Evolutionary conservation across 37 sponge, comb jelly and placozoan genomes (phyloP), one percentile per base, ranked within the genome.

Genomic region (Spongia lamella): DNA sequence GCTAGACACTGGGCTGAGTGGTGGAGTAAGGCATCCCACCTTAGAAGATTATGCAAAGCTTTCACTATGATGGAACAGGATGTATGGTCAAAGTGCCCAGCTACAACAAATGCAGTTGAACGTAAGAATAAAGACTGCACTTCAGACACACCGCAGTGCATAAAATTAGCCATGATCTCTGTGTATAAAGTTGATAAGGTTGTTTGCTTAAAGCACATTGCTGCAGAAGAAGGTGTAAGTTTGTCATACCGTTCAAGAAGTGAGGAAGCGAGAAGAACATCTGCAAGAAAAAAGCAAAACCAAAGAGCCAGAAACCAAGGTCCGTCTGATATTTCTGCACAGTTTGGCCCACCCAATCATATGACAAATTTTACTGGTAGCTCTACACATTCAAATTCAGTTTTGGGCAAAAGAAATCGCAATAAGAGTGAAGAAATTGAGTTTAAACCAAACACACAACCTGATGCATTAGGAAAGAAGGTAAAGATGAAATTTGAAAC

Each of bases 101-200:
- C 61, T n/a, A 59, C 60, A 7, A 73, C 75, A 32, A 73, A 73
- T 73, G 75, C 75, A 24, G 75, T 73, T 4, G 75, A 73, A 29
- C 38, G 75, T 22, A 58, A 29, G 25, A 73, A 73, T 29, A 56
- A 58, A 29, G 75, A 73, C 25, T 73, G 75, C 57, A 58, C 58
- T 21, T 3, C 49, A 61, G 61, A 73, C 39, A 59, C 3, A 38
- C 75, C 75, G 22, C 26, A 37, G 11, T 13, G 13, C 40, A 16
- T 73, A 36, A 73, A 73, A 38, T 35, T 59, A 30, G 75, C 61
- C 14, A 59, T 58, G 61, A 73, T 73, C 3, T 61, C 58, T 20
- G 72, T 72, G 14, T 72, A 72, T 22, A 72, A 73, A 16, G 21
- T 73, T n/a, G 75, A 73, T 31, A 73, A 73, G 25, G 61, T 68